These are phyloP conservation scores for Selenia dentaria DNA, from an alignment of 2,888 invertebrate genomes.

Conservation along the genomic window DNA sequence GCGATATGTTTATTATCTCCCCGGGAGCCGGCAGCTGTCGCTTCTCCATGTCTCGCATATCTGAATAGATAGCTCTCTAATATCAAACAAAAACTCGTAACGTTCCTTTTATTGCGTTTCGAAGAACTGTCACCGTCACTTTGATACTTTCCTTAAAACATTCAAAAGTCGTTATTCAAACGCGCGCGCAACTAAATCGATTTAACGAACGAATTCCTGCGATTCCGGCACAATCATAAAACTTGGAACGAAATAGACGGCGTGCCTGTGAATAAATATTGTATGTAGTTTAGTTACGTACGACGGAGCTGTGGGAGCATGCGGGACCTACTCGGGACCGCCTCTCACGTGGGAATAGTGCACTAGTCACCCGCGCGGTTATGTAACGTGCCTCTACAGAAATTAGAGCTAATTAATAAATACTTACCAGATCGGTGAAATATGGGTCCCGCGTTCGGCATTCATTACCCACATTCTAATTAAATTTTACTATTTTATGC, in stretches of 20 bases:
- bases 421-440: neutral
- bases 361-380: neutral
- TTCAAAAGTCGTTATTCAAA: constrained; percentile 11
- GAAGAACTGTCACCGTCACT: constrained; percentile 32
- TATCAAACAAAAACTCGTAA: constrained; percentile 39
- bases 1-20: neutral
- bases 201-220: constrained; percentile 37
- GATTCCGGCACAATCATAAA: constrained; percentile 31
- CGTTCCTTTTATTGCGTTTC: constrained; percentile 42
- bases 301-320: too few relatives aligned
- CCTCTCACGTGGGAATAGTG: too few relatives aligned
- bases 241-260: constrained; percentile 19
- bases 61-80: constrained; percentile 69
- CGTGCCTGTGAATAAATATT: neutral
- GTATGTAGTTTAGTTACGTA: too few relatives aligned
- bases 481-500: too few relatives aligned
- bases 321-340: too few relatives aligned
- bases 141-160: constrained; percentile 8
- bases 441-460: too few relatives aligned
- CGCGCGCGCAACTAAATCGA: constrained; percentile 27
- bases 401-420: constrained; percentile 9
- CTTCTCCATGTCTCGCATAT: constrained; percentile 59
- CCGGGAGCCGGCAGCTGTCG: constrained; percentile 32
- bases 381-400: neutral
- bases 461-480: too few relatives aligned